These are phyloP conservation scores for Kradibia gibbosae DNA, from an alignment of 1,140 invertebrate species.

Conservation along the genomic window DNA sequence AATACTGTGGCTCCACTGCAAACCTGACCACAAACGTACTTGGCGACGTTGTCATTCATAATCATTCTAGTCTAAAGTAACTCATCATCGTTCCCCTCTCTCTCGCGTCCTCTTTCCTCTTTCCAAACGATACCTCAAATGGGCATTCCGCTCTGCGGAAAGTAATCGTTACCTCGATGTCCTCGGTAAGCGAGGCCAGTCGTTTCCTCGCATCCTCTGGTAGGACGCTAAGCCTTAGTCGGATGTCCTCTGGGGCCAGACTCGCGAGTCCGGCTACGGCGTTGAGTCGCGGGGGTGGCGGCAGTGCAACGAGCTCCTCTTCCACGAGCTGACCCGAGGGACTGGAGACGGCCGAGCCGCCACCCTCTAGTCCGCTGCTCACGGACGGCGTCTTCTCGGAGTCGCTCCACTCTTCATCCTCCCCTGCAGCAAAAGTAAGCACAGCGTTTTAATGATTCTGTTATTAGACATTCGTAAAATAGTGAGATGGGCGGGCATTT, in stretches of 20 bases:
- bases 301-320: constrained; percentile 65
- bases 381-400: constrained; percentile 72
- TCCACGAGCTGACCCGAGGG: constrained; percentile 57
- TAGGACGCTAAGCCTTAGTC: constrained; percentile 63
- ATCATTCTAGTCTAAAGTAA: too few species aligned
- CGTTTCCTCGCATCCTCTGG: constrained; percentile 68
- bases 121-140: too few species aligned
- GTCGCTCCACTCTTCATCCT: constrained; percentile 73
- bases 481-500: too few species aligned
- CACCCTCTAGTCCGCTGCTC: constrained; percentile 69
- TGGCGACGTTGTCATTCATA: too few species aligned
- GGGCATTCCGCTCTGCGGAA: too few species aligned
- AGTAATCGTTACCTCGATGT: constrained; percentile 63
- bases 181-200: constrained; percentile 63
- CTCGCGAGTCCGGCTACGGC: constrained; percentile 50
- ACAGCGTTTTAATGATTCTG: too few species aligned
- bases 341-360: constrained; percentile 68
- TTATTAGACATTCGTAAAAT: too few species aligned
- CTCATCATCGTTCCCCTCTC: too few species aligned
- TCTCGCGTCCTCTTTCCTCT: too few species aligned
- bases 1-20: too few species aligned
- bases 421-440: constrained; percentile 63
- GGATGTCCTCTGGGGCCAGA: constrained; percentile 62
- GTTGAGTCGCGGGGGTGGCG: constrained; percentile 61
- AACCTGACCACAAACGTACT: too few species aligned